A percentile compares a stretch with the other conserved stretches of the same genome.
phyloP scores from a whole-genome alignment of 1,140 invertebrate genomes.

The Diuraphis noxia region DNA sequence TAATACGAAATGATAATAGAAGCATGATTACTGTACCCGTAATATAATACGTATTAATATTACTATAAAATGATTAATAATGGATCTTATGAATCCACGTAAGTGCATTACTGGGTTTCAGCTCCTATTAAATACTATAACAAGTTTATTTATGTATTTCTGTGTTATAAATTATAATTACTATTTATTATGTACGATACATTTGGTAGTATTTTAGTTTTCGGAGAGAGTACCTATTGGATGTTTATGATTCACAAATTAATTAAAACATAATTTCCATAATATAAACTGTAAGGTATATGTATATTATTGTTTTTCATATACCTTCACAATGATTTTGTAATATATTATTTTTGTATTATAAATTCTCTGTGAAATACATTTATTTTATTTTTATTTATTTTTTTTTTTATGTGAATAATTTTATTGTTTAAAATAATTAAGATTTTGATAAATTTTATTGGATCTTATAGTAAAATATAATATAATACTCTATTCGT shows the following conservation, averaged over 20 bases:
- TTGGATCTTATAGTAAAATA: no score
- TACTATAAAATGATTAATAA: background rate
- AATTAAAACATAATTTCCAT: background rate
- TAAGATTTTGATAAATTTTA: conserved; percentile 6
- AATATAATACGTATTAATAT: background rate
- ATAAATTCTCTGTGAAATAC: background rate
- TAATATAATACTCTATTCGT: conserved; percentile 18
- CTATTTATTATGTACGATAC: background rate
- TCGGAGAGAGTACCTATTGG: background rate
- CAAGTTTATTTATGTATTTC: background rate
- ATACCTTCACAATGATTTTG: background rate
- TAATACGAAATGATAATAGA: background rate
- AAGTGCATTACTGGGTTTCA: background rate
- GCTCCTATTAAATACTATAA: background rate
- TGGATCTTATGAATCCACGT: background rate
- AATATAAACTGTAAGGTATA: background rate
- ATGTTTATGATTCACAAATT: background rate
- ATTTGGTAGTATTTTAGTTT: background rate
- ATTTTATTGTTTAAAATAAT: background rate
- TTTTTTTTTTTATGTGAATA: background rate
- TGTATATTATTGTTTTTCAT: background rate
- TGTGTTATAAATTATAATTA: conserved; percentile 6
- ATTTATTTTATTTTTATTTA: background rate
- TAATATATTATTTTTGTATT: background rate
- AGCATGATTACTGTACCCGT: background rate